These are phyloP conservation scores for Aphis craccivora DNA, from an alignment of 1,140 invertebrate species.

Conservation along the genomic window DNA sequence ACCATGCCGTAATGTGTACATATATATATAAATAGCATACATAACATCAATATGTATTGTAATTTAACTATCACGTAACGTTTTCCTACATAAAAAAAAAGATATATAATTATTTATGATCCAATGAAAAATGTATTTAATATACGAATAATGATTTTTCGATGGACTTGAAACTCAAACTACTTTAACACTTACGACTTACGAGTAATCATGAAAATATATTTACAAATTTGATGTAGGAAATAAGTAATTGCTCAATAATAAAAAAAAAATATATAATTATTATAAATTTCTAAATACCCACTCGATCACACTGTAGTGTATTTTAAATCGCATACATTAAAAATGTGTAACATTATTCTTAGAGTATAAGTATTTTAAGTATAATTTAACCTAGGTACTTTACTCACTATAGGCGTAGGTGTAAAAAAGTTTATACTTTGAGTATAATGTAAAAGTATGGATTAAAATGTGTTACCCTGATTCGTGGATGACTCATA, in stretches of 20 bases:
- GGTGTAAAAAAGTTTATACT: background rate
- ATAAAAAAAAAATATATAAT: background rate
- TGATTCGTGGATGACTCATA: background rate
- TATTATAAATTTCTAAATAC: background rate
- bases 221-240: background rate
- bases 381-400: background rate
- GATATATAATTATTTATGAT: conserved; percentile 18
- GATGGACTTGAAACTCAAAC: background rate
- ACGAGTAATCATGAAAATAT: background rate
- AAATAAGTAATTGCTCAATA: background rate
- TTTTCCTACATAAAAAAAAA: background rate
- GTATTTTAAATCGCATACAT: background rate
- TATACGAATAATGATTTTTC: background rate
- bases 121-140: background rate
- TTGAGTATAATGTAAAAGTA: background rate
- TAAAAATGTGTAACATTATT: background rate
- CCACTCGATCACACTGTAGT: background rate
- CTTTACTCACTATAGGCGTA: background rate
- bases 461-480: no score
- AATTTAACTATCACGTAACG: background rate
- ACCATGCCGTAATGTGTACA: background rate
- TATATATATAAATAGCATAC: background rate
- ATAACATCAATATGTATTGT: background rate
- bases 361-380: background rate
- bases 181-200: background rate